These are phyloP conservation scores for Lathamus discolor DNA, from an alignment of 2,113 vertebrate genomes.

Conservation along the genomic window DNA sequence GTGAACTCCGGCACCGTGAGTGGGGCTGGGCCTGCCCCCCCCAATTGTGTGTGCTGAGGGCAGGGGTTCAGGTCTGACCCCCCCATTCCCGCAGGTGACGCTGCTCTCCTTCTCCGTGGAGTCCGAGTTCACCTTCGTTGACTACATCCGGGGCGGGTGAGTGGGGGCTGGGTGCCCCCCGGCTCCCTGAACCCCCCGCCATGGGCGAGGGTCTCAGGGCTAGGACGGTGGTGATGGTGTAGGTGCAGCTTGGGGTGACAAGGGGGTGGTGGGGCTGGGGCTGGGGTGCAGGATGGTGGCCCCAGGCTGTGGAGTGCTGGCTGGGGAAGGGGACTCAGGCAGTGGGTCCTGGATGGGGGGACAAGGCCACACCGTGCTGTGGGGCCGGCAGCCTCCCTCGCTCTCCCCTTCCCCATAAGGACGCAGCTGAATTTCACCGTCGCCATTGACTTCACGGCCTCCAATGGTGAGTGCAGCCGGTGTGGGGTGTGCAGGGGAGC, in stretches of 20 bases:
- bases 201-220: background rate
- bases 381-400: conserved; percentile 1
- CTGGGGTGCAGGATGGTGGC: accelerated
- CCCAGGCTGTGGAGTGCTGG: background rate
- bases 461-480: conserved; percentile 85
- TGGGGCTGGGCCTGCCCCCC: background rate
- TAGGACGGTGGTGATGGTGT: background rate
- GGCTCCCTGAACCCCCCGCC: background rate
- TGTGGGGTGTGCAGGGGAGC: background rate
- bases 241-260: background rate
- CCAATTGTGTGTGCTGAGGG: accelerated
- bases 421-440: conserved; percentile 98
- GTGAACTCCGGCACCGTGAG: conserved; percentile 96
- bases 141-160: conserved; percentile 98
- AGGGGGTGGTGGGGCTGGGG: background rate
- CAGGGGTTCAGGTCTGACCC: background rate
- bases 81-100: conserved; percentile 81
- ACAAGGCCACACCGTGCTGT: background rate
- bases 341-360: background rate
- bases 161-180: conserved; percentile 3
- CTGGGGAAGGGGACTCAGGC: background rate
- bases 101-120: conserved; percentile 96
- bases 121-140: conserved; percentile 96
- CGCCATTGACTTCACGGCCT: conserved; percentile 97
- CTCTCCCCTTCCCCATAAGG: conserved; percentile 69